These are phyloP conservation scores for Coendou prehensilis DNA, from an alignment of 2,797 vertebrate genomes.

Conservation along the genomic window DNA sequence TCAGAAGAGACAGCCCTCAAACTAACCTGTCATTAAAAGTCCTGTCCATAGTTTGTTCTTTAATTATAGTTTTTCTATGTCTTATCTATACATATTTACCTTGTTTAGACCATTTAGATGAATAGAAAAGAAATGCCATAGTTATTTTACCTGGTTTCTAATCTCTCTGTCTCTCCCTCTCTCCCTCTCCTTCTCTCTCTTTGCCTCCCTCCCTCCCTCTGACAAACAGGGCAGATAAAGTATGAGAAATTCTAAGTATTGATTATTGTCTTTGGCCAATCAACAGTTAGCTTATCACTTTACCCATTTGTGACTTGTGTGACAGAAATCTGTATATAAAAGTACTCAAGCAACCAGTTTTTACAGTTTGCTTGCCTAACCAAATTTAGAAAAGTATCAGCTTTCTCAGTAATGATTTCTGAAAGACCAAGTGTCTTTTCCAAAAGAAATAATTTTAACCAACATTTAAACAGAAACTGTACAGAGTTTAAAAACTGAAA, in stretches of 20 bases:
- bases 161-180: neutral
- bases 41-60: neutral
- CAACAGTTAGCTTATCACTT: constrained; percentile 49
- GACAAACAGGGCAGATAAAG: constrained; percentile 29
- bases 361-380: constrained; percentile 33
- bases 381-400: neutral
- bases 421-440: constrained; percentile 56
- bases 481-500: constrained; percentile 64
- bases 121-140: constrained; percentile 59
- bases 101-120: constrained; percentile 6
- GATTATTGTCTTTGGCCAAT: constrained; percentile 50
- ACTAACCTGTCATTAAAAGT: neutral
- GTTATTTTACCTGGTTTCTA: constrained; percentile 50
- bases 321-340: constrained; percentile 35
- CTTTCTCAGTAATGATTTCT: constrained; percentile 57
- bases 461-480: constrained; percentile 69
- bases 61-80: constrained; percentile 23
- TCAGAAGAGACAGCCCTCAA: neutral
- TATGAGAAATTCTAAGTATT: constrained; percentile 25
- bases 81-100: neutral
- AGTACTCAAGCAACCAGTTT: neutral
- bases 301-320: constrained; percentile 21
- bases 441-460: constrained; percentile 37
- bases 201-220: neutral
- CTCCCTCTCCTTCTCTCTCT: neutral